phyloP scores from a whole-genome alignment of 2,888 invertebrate genomes.

The Cataglyphis altisquamis region DNA sequence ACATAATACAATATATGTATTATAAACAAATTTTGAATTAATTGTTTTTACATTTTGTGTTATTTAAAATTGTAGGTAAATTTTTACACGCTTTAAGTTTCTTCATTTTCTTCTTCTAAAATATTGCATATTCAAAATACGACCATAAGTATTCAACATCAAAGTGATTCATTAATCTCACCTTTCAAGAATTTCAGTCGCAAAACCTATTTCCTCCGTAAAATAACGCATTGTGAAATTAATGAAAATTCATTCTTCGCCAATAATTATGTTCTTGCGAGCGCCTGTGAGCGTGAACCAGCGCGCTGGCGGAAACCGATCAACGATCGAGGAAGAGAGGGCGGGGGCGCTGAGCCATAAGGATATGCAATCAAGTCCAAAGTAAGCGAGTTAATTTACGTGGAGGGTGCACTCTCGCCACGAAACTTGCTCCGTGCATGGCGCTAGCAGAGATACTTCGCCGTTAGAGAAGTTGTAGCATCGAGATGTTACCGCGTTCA shows the following conservation, averaged over 20 bases:
- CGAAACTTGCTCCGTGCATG: constrained; percentile 78
- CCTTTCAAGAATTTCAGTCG: constrained; percentile 34
- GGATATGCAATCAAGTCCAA: constrained; percentile 81
- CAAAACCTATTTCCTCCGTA: constrained; percentile 30
- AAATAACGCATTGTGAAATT: constrained; percentile 54
- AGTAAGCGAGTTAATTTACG: constrained; percentile 82
- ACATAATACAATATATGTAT: background rate
- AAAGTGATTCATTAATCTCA: constrained; percentile 34
- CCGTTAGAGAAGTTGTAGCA: constrained; percentile 77
- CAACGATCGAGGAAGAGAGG: constrained; percentile 57
- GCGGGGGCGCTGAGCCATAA: constrained; percentile 71
- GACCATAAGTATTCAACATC: background rate
- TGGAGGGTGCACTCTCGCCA: constrained; percentile 81
- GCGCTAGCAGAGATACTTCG: constrained; percentile 73
- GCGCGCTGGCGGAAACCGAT: constrained; percentile 63
- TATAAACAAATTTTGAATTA: background rate
- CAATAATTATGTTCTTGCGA: constrained; percentile 62
- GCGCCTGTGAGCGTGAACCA: constrained; percentile 54
- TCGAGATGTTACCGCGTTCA: constrained; percentile 78
- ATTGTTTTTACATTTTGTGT: background rate
- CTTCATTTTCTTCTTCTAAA: background rate
- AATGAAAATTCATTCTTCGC: constrained; percentile 64
- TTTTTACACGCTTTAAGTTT: background rate
- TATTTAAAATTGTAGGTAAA: background rate
- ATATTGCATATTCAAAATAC: background rate